These are phyloP conservation scores for Stenolophus ochropezus DNA, from an alignment of 2,888 invertebrate species.

Conservation along the genomic window DNA sequence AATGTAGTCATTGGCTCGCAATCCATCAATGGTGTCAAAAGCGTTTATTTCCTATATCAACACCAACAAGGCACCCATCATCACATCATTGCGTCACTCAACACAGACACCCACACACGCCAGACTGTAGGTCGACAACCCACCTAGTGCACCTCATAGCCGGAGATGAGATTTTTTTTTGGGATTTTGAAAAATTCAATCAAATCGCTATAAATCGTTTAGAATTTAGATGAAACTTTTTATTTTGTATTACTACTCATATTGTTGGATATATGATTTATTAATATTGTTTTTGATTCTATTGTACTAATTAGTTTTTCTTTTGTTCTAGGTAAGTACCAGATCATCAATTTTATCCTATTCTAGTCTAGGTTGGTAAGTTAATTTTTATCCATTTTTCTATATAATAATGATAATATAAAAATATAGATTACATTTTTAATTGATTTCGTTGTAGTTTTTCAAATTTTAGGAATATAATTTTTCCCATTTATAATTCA, in stretches of 20 bases:
- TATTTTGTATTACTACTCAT: no score
- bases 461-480: no score
- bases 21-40: conserved; percentile 27
- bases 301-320: not conserved
- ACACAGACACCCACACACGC: not conserved
- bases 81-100: not conserved
- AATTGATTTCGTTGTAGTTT: no score
- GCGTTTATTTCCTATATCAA: conserved; percentile 2
- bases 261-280: no score
- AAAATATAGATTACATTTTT: no score
- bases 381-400: not conserved
- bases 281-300: not conserved
- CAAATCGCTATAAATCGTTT: no score
- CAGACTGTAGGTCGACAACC: not conserved
- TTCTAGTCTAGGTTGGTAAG: not conserved
- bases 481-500: no score
- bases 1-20: not conserved
- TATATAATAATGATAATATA: no score
- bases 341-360: no score
- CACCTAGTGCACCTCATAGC: not conserved
- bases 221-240: no score
- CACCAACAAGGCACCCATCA: not conserved
- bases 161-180: not conserved
- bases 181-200: no score
- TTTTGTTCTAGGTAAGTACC: conserved; percentile 28